A percentile compares a stretch with the other conserved stretches of the same genome.
Evolutionary conservation across 2,888 invertebrate genomes (phyloP).

Genomic region (Orthosia gracilis): DNA sequence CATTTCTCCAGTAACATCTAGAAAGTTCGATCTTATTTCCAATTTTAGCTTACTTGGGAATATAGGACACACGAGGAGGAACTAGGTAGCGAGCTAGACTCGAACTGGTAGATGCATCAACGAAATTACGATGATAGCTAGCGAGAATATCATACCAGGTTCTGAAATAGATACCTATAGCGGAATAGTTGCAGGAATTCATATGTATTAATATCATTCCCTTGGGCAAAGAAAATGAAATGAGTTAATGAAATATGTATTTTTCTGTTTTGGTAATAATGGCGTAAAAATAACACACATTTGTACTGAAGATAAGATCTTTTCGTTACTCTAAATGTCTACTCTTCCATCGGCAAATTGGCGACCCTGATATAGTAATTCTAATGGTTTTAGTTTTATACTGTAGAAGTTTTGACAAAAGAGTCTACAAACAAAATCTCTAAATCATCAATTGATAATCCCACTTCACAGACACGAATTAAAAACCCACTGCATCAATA

Average conservation of each 20-base stretch:
- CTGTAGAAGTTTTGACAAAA: background rate
- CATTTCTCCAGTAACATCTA: conserved; percentile 42
- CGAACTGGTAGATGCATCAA: conserved; percentile 62
- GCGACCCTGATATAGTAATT: background rate
- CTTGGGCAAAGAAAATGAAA: conserved; percentile 27
- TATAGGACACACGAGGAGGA: conserved; percentile 51
- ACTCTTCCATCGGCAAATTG: background rate
- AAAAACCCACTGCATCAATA: conserved; percentile 21
- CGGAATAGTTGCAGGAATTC: conserved; percentile 22
- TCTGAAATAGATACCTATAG: conserved; percentile 26
- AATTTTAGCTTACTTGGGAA: conserved; percentile 57
- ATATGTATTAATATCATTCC: conserved; percentile 31
- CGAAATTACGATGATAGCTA: conserved; percentile 64
- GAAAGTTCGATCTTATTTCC: conserved; percentile 57
- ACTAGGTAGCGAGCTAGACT: conserved; percentile 37
- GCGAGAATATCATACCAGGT: conserved; percentile 50
- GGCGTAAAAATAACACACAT: background rate
- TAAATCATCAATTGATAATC: background rate
- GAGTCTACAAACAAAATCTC: background rate
- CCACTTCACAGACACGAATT: background rate
- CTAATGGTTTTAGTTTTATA: background rate
- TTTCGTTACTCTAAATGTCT: background rate
- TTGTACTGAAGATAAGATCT: background rate
- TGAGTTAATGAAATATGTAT: conserved; percentile 31
- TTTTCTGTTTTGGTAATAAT: conserved; percentile 26